phyloP scores from a whole-genome alignment of 92 coral and sea anemone species.

The Palythoa grandis region DNA sequence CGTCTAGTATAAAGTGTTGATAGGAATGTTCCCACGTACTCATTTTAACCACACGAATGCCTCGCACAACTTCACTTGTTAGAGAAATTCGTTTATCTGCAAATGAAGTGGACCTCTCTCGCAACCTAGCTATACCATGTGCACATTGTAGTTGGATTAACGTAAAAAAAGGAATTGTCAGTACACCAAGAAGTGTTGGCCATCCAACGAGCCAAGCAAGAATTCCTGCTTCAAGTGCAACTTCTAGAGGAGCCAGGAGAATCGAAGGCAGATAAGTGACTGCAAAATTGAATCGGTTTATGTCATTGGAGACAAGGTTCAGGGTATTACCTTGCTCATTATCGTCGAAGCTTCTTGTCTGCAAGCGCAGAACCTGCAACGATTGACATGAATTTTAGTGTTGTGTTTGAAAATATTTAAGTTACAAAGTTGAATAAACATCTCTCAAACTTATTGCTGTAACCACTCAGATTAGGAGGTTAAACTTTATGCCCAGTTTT shows the following conservation, averaged over 20 bases:
- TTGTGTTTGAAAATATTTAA: too few relatives aligned
- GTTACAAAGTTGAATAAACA: too few relatives aligned
- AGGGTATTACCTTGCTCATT: constrained; percentile 4
- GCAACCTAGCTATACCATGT: neutral
- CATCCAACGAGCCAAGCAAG: neutral
- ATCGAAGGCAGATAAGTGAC: constrained; percentile 1
- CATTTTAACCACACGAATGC: constrained; percentile 13
- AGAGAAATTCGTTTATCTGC: neutral
- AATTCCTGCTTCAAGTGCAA: neutral
- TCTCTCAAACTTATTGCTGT: too few relatives aligned
- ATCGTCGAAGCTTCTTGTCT: neutral
- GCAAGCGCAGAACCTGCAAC: neutral
- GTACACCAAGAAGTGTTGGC: too few relatives aligned
- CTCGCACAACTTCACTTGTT: constrained; percentile 13
- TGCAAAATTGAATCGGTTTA: neutral
- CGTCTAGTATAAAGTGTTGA: neutral
- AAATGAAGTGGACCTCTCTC: too few relatives aligned
- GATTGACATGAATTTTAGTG: too few relatives aligned
- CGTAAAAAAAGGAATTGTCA: too few relatives aligned
- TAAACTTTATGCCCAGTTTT: too few relatives aligned
- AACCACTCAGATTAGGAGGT: too few relatives aligned
- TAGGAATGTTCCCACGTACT: neutral
- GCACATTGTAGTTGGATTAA: neutral
- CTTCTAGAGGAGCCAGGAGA: constrained; percentile 3
- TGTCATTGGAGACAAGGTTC: neutral